Base-by-base conservation (phyloP, 2,888 invertebrate species). In the Gibbula magus region DNA sequence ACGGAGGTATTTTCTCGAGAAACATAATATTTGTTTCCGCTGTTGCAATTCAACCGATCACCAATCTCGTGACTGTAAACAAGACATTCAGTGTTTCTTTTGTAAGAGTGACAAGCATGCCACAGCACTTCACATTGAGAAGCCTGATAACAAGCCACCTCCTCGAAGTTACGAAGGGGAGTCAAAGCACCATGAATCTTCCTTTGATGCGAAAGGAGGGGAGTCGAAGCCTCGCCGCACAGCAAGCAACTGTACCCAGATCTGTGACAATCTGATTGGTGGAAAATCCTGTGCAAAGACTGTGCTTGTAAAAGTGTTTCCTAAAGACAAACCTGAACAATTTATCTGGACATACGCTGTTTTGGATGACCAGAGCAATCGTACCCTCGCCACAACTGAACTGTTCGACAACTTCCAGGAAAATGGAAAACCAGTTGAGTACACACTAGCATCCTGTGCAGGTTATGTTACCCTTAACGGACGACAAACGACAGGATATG, bases 341-440 rank as follows among this genome's bases (percentile, higher is more conserved):
- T n/a, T 5, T 22, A 54, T 74, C 2, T 78, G 29, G 51, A 39
- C 51, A 2, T 82, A 82, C 54, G 80, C 82, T 13, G 75, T 83
- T 16, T 3, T 83, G 5, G 80, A 83, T 70, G 79, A 83, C 7
- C 83, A 83, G 39, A 83, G 80, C 56, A 82, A 83, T 54, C 53
- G 77, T 1, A 75, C 83, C 0, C 35, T 83, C 8, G 83, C 75
- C 1, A 74, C 25, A 18, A n/a, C 82, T 54, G 75, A 79, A n/a
- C 61, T 84, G 0, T 84, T 82, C 51, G 54, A 78, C 25, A 39
- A n/a, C 8, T 81, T 85, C 5, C 54, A 70, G 29, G 35, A 70
- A 18, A 13, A 78, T 0, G 54, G 51, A 8, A 29, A 79, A 1
- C n/a, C 54, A 18, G n/a, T 53, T 7, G 20, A 22, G 10, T 82